A percentile compares a stretch with the other conserved stretches of the same genome.
Conservation (phyloP, 2,888 invertebrate species). For the Leptinotarsa juncta region DNA sequence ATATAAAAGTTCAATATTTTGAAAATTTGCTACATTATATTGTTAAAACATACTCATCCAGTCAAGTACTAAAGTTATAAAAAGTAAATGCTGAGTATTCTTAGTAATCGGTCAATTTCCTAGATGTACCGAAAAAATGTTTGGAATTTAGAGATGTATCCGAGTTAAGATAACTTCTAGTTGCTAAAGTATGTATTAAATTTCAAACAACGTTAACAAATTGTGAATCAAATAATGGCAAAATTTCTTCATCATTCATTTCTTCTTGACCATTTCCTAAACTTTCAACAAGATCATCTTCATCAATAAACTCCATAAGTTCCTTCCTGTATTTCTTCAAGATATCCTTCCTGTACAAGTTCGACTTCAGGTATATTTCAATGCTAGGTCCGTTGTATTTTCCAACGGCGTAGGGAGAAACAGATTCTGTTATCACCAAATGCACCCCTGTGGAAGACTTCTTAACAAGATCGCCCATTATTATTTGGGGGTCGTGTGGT, state of each 20-base stretch:
- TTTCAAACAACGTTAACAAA: conserved; percentile 6
- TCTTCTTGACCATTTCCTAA: conserved; percentile 28
- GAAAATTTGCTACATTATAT: no score
- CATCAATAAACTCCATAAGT: conserved; percentile 51
- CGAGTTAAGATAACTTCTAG: not conserved
- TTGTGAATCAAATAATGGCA: conserved; percentile 23
- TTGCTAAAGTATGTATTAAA: not conserved
- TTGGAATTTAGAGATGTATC: no score
- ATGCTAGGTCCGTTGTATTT: conserved; percentile 65
- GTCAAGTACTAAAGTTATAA: no score
- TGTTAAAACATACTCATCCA: no score
- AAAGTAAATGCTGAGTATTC: no score
- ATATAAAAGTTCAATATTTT: no score
- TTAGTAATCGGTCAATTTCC: no score
- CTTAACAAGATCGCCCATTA: conserved; percentile 68
- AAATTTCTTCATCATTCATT: conserved; percentile 31
- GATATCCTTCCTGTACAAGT: conserved; percentile 45
- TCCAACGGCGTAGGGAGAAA: conserved; percentile 72
- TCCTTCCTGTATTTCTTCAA: conserved; percentile 51
- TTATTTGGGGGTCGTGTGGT: conserved; percentile 65
- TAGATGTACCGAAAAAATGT: no score
- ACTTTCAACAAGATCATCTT: conserved; percentile 48
- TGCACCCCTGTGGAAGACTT: conserved; percentile 67
- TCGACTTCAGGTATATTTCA: conserved; percentile 11
- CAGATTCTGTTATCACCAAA: conserved; percentile 67